phyloP scores from a whole-genome alignment of 2,113 vertebrate species.

The Pitta sordida region DNA sequence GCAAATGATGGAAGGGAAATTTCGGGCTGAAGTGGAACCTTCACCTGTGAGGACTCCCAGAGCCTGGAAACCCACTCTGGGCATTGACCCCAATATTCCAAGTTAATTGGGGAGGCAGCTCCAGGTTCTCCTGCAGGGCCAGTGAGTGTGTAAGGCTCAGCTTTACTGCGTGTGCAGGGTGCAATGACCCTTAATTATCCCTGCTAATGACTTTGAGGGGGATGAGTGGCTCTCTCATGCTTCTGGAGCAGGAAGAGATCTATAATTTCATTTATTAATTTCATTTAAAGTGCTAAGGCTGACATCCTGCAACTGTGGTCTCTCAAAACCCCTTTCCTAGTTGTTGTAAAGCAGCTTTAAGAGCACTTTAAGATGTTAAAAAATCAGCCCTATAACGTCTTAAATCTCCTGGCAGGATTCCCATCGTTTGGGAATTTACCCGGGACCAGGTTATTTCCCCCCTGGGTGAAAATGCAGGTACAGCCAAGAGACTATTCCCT shows the following conservation, averaged over 20 bases:
- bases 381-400: not conserved
- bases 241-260: constrained; percentile 27
- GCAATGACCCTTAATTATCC: not conserved
- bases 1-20: not conserved
- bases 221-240: not conserved
- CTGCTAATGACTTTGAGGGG: constrained; percentile 26
- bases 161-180: accelerated
- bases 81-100: not conserved
- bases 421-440: not conserved
- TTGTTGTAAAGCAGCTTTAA: constrained; percentile 6
- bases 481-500: not conserved
- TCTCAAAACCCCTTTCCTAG: constrained; percentile 21
- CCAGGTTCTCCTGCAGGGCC: not conserved
- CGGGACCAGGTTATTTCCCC: not conserved
- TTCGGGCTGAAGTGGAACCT: not conserved
- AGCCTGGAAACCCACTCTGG: not conserved
- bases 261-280: constrained; percentile 28
- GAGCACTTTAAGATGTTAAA: constrained; percentile 4
- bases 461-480: not conserved
- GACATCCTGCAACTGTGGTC: constrained; percentile 30
- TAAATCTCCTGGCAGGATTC: not conserved
- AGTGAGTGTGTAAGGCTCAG: not conserved
- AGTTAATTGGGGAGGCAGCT: not conserved
- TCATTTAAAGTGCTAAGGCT: not conserved
- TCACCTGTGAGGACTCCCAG: not conserved